Conservation (phyloP, 2,113 vertebrate species). For the Psittacus erithacus region DNA sequence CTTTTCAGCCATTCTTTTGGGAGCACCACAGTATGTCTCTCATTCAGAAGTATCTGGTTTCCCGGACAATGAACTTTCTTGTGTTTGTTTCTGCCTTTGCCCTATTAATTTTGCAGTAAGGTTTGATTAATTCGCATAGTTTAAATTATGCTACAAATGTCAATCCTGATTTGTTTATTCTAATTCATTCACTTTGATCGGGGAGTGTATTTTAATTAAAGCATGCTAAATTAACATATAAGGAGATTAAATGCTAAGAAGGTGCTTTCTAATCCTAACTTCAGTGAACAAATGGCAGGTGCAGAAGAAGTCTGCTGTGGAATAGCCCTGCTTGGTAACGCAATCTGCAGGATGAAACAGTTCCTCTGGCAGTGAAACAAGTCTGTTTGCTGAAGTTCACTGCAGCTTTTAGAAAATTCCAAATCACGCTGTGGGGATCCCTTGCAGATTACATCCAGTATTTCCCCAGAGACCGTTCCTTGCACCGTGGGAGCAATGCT, state of each 20-base stretch:
- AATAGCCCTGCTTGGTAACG: neutral
- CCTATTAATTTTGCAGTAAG: constrained; percentile 24
- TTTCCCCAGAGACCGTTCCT: neutral
- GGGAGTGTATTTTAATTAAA: constrained; percentile 48
- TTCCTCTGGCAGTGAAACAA: neutral
- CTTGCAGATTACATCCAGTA: neutral
- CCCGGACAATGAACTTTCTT: constrained; percentile 72
- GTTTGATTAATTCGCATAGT: constrained; percentile 33
- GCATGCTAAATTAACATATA: neutral
- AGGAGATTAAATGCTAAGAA: neutral
- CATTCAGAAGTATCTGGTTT: constrained; percentile 67
- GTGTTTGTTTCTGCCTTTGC: constrained; percentile 43
- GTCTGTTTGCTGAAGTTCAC: neutral
- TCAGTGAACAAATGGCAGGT: neutral
- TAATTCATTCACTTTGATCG: constrained; percentile 4
- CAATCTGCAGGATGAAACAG: neutral
- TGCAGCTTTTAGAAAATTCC: neutral
- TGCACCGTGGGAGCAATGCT: accelerated
- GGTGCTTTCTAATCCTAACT: neutral
- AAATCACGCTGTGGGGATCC: neutral
- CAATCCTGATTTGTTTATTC: neutral
- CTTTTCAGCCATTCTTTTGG: constrained; percentile 24
- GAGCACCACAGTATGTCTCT: constrained; percentile 12
- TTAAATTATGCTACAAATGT: constrained; percentile 11
- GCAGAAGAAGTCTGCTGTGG: neutral